Conservation (phyloP, 2,113 vertebrate species). For the Pachypanchax playfairii region DNA sequence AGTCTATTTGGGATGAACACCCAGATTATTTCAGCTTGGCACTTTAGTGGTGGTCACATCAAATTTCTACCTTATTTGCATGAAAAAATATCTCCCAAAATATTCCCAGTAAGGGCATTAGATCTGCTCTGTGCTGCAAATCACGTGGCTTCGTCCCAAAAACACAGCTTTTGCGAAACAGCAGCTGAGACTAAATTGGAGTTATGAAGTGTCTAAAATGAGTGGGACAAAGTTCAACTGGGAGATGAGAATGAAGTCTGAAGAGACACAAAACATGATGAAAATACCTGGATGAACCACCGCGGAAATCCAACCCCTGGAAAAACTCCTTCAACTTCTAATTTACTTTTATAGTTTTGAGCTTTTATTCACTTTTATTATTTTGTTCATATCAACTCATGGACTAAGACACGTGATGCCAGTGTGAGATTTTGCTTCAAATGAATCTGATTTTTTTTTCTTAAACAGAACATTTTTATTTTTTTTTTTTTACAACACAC, state of each 20-base stretch:
- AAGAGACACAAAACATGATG: too few species aligned
- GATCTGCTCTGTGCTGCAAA: conserved; percentile 12
- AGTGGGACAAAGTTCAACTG: conserved; percentile 29
- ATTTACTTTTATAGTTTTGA: too few species aligned
- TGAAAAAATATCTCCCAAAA: not conserved
- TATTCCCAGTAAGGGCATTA: not conserved
- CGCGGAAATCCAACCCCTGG: too few species aligned
- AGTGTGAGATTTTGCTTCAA: too few species aligned
- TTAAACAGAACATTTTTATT: too few species aligned
- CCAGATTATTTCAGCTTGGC: conserved; percentile 4
- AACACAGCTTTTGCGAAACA: conserved; percentile 10
- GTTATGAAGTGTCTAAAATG: not conserved
- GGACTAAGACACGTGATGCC: too few species aligned
- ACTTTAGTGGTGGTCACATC: conserved; percentile 6
- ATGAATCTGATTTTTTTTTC: too few species aligned
- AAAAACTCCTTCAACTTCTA: too few species aligned
- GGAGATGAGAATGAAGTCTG: conserved; percentile 29
- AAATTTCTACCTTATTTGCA: conserved; percentile 21
- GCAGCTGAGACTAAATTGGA: conserved; percentile 12
- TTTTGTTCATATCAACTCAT: too few species aligned
- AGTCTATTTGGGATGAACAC: conserved; percentile 1
- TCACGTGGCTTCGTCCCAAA: conserved; percentile 13
- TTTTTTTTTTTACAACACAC: too few species aligned
- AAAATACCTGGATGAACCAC: too few species aligned
- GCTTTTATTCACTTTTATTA: too few species aligned